phyloP scores from a whole-genome alignment of 2,113 vertebrate genomes.

The Ranitomeya imitator region DNA sequence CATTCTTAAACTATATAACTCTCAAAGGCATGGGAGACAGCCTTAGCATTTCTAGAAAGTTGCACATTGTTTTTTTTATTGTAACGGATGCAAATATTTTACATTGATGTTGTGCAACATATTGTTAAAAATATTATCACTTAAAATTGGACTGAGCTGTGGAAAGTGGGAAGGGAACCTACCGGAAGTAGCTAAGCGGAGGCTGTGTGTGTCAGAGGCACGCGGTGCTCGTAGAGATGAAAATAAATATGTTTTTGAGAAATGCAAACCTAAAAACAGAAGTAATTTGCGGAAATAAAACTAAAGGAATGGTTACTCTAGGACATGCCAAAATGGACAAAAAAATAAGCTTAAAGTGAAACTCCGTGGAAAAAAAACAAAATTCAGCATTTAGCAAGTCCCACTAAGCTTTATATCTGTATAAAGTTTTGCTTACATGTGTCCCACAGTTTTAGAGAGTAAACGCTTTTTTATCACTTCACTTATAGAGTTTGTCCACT shows the following conservation, averaged over 20 bases:
- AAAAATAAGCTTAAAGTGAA: background rate
- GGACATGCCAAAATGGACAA: background rate
- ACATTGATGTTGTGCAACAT: background rate
- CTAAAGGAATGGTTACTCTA: conserved; percentile 16
- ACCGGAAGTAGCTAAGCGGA: background rate
- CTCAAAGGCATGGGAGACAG: no score
- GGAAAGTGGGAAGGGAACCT: background rate
- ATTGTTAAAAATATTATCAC: background rate
- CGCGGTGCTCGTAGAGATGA: conserved; percentile 24
- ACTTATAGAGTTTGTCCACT: no score
- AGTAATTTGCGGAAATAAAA: conserved; percentile 34
- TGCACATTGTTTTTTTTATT: background rate
- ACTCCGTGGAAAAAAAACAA: background rate
- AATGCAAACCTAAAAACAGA: conserved; percentile 30
- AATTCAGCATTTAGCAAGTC: background rate
- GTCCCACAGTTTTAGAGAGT: background rate
- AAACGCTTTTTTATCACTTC: no score
- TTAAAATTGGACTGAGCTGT: background rate
- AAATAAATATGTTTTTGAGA: conserved; percentile 32
- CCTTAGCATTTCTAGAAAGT: no score
- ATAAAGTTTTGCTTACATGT: background rate
- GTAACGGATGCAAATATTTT: background rate
- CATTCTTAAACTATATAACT: no score
- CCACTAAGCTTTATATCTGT: background rate
- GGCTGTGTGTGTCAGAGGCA: conserved; percentile 42